These are phyloP conservation scores for Parnassius glacialis DNA, from an alignment of 2,888 invertebrate genomes.

Conservation along the genomic window DNA sequence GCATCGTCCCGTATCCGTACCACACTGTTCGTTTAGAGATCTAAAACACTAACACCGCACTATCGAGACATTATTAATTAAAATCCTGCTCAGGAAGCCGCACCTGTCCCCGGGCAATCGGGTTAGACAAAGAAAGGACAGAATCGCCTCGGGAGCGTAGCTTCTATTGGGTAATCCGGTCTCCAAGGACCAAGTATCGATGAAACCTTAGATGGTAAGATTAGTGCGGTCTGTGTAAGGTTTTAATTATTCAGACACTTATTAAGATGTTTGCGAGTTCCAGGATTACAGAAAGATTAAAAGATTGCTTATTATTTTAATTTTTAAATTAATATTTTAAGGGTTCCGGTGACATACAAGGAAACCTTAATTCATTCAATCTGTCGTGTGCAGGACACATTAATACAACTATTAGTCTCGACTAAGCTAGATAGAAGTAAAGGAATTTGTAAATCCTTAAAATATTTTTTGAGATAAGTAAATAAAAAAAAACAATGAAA, in stretches of 20 bases:
- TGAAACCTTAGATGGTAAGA: slow-evolving; percentile 41
- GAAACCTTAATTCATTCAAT: too few species aligned
- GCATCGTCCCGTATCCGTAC: slow-evolving; percentile 1
- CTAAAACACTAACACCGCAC: slow-evolving; percentile 45
- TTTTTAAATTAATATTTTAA: too few species aligned
- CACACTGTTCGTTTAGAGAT: slow-evolving; percentile 21
- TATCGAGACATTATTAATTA: slow-evolving; percentile 78
- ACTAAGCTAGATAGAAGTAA: too few species aligned
- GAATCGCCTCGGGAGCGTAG: slow-evolving; percentile 63
- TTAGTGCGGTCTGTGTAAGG: slow-evolving; percentile 34
- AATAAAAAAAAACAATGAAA: too few species aligned
- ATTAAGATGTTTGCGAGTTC: slow-evolving; percentile 14
- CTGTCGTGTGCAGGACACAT: too few species aligned
- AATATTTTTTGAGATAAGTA: too few species aligned
- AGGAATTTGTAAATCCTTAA: too few species aligned
- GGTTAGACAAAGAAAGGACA: slow-evolving; percentile 59
- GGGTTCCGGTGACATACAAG: too few species aligned
- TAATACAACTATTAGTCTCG: too few species aligned
- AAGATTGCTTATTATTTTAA: not conserved
- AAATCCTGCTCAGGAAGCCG: slow-evolving; percentile 63
- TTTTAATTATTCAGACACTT: slow-evolving; percentile 40
- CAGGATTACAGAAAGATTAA: not conserved
- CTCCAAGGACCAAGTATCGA: slow-evolving; percentile 64
- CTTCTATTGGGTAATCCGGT: slow-evolving; percentile 67
- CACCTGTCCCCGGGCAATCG: slow-evolving; percentile 72